Evolutionary conservation across 2,797 vertebrate genomes (phyloP).

Genomic region (Rhinophrynus dorsalis): DNA sequence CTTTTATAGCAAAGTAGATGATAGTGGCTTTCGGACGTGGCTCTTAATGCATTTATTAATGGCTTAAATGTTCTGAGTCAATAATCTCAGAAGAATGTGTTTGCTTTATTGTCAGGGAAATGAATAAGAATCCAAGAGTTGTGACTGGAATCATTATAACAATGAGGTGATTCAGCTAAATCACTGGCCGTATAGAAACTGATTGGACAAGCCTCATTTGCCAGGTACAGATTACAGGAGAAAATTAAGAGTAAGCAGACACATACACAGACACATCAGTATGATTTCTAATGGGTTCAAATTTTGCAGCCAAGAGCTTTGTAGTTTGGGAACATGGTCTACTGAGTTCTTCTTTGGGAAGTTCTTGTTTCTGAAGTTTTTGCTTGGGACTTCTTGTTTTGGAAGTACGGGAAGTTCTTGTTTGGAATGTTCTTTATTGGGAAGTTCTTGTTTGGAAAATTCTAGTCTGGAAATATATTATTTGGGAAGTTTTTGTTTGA

Average conservation of each 20-base stretch:
- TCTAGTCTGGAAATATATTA: no score
- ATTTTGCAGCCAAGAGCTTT: no score
- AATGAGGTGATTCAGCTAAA: neutral
- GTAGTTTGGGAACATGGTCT: no score
- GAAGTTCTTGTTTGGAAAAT: no score
- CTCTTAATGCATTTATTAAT: neutral
- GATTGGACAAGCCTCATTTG: slow-evolving; percentile 5
- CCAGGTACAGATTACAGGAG: neutral
- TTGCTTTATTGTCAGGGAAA: neutral
- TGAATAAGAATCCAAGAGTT: neutral
- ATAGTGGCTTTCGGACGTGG: neutral
- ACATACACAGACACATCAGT: neutral
- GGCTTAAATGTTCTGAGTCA: slow-evolving; percentile 1
- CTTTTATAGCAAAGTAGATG: neutral
- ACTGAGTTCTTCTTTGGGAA: no score
- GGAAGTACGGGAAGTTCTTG: no score
- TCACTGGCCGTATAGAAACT: neutral
- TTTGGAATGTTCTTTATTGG: no score
- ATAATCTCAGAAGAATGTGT: neutral
- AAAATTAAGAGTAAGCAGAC: neutral
- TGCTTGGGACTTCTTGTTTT: no score
- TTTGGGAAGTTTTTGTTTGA: no score
- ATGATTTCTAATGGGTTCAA: no score
- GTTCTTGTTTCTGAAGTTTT: no score
- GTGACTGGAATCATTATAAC: neutral